These are phyloP conservation scores for Burhinus oedicnemus DNA, from an alignment of 2,113 vertebrate genomes.

Conservation along the genomic window DNA sequence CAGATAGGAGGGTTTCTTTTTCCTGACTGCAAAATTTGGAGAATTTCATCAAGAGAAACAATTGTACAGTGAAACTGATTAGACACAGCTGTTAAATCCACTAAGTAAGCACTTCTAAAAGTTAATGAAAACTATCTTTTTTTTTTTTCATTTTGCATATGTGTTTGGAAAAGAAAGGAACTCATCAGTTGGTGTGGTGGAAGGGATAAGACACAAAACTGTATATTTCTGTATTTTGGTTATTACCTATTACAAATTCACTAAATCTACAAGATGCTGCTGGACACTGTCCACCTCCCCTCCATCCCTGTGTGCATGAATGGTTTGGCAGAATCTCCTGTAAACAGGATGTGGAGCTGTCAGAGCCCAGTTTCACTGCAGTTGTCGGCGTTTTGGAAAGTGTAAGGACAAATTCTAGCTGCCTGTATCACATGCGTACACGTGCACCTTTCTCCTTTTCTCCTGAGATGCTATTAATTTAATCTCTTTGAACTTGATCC, in stretches of 20 bases:
- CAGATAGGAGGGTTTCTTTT: not conserved
- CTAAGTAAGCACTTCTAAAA: not conserved
- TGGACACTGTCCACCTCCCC: not conserved
- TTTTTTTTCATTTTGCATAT: not conserved
- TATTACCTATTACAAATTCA: not conserved
- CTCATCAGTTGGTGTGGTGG: not conserved
- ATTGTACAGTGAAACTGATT: not conserved
- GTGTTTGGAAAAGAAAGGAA: not conserved
- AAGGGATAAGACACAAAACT: not conserved
- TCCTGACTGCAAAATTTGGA: not conserved
- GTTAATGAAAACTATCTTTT: not conserved
- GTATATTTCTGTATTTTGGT: not conserved
- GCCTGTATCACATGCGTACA: not conserved
- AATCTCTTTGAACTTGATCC: not conserved
- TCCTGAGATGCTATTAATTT: not conserved
- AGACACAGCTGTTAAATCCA: not conserved
- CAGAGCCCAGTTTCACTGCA: not conserved
- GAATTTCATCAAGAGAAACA: not conserved
- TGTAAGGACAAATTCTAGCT: not conserved
- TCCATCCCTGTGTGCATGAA: not conserved
- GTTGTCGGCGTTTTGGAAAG: not conserved
- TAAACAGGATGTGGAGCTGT: slow-evolving; percentile 1
- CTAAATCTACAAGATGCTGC: not conserved
- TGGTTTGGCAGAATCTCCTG: not conserved
- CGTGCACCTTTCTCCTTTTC: not conserved